Base-by-base conservation (phyloP, 2,797 vertebrate species). In the Pseudochaenichthys georgianus region DNA sequence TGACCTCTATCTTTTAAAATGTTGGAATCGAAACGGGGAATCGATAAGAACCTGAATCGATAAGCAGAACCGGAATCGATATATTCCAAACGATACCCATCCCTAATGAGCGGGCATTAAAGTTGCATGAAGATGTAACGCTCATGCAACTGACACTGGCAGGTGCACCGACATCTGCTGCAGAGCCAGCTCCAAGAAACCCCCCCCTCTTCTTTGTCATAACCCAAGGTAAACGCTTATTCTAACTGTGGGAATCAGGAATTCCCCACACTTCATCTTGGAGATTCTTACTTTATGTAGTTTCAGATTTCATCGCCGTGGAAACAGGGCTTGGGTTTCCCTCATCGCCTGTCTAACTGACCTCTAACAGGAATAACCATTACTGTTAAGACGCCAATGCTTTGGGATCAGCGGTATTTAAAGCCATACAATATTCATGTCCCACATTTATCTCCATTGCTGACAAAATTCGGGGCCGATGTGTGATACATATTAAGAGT, bases 111-210 rank as follows among this genome's bases (percentile, higher is more conserved):
- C 46, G 51, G 71, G 64, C 75, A 75, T 81, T 88, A 73, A 85
- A 81, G 75, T 48, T 1, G 54, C 80, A 89, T 89, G 85, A 86
- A 90, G 88, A 93, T 81, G 81, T 84, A 90, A 77, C 0, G 51
- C 69, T 82, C 2, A 2, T 65, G 81, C 89, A 87, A 92, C 43
- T 9, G 61, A 83, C 75, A 16, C 62, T 86, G 90, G 81, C 90
- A 90, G 87, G 72, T 86, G 81, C 87, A 85, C 70, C 75, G 82
- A 85, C 88, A 81, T 86, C 80, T 77, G 80, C 73, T 74, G 61
- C 62, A 66, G 23, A 19, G 41, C 64, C 64, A 59, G 80, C 64
- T 76, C 75, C 11, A 19, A 21, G 50, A 51, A 83, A n/a, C 38
- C 8, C 21, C 19, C 41, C 55, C 58, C 19, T 19, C 45, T 34